A percentile compares a stretch with the other conserved stretches of the same genome.
phyloP scores from a whole-genome alignment of 2,888 invertebrate genomes.

The Chromoteleia sp. region DNA sequence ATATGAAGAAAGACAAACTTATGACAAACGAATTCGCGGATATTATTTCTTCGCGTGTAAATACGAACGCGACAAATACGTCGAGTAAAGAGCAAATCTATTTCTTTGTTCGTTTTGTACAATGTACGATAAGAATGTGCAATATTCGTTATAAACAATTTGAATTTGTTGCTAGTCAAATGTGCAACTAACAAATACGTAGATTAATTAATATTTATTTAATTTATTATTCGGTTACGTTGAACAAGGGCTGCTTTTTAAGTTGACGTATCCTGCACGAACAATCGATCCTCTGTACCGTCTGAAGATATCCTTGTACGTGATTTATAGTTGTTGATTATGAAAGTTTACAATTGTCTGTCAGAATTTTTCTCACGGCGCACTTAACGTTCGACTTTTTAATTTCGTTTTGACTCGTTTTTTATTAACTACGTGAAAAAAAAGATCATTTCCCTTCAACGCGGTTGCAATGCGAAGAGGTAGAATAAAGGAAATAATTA shows the following conservation, averaged over 20 bases:
- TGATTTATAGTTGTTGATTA: conserved; percentile 16
- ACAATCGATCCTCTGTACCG: conserved; percentile 8
- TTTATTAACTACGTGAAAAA: conserved; percentile 11
- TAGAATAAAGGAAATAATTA: conserved; percentile 13
- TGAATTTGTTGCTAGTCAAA: too few species aligned
- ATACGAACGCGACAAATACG: too few species aligned
- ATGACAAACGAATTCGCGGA: too few species aligned
- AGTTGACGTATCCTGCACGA: not conserved
- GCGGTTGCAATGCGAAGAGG: conserved; percentile 3
- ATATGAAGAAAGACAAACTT: too few species aligned
- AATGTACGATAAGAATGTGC: too few species aligned
- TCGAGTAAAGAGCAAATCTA: too few species aligned
- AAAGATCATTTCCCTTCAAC: conserved; percentile 16
- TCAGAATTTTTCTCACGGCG: conserved; percentile 22
- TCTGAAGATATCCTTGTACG: conserved; percentile 3
- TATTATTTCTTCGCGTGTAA: conserved; percentile 14
- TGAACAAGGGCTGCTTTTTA: not conserved
- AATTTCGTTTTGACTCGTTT: conserved; percentile 11
- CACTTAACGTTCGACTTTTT: conserved; percentile 7
- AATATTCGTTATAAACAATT: too few species aligned
- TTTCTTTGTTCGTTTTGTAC: too few species aligned
- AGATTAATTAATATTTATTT: too few species aligned
- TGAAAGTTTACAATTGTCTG: conserved; percentile 19
- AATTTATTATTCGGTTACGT: too few species aligned
- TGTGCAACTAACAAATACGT: too few species aligned